These are phyloP conservation scores for Buceros bicornis DNA, from an alignment of 2,797 vertebrate species.

Conservation along the genomic window DNA sequence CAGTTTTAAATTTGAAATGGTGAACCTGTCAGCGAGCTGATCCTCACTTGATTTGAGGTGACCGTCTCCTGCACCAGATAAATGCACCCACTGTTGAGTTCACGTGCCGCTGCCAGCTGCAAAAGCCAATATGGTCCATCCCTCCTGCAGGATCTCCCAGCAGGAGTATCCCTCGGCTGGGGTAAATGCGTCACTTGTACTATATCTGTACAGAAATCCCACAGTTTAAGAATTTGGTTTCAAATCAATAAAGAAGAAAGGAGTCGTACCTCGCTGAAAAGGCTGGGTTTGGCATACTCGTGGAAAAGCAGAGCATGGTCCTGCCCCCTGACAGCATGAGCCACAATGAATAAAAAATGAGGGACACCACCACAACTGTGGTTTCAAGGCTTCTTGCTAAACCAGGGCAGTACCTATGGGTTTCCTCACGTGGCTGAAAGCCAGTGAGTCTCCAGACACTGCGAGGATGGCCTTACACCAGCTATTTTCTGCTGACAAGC, in stretches of 20 bases:
- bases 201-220: background rate
- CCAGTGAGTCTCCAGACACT: rapidly evolving
- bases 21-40: background rate
- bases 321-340: background rate
- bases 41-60: background rate
- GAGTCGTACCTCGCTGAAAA: background rate
- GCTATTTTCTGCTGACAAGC: background rate
- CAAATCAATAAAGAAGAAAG: background rate
- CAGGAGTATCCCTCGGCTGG: background rate
- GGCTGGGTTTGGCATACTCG: background rate
- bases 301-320: background rate
- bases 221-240: background rate
- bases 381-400: background rate
- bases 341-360: background rate
- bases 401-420: background rate
- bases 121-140: background rate
- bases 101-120: background rate
- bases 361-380: background rate
- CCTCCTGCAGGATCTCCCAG: background rate
- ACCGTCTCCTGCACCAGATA: background rate
- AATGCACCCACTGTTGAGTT: background rate
- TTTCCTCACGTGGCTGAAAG: background rate
- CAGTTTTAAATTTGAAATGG: background rate
- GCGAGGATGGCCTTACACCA: background rate
- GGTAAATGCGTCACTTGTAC: background rate